Evolutionary conservation across 2,888 invertebrate genomes (phyloP).

Genomic region (Euzophera pinguis): DNA sequence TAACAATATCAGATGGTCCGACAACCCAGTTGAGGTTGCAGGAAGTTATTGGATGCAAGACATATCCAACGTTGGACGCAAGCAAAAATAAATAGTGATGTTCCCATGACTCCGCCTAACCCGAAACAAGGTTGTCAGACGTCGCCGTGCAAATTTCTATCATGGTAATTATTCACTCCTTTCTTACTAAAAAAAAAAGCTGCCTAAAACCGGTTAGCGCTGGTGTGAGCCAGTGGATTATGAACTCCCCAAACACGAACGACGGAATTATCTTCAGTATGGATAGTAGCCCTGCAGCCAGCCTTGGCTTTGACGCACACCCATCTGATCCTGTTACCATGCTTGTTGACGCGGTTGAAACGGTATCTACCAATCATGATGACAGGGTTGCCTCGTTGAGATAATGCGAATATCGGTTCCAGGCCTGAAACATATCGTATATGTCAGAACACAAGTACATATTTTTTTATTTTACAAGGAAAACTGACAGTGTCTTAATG

Average conservation of each 20-base stretch:
- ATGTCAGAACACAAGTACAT: conserved; percentile 31
- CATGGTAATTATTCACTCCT: too few species aligned
- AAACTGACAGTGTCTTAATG: too few species aligned
- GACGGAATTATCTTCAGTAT: conserved; percentile 70
- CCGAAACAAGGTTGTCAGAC: too few species aligned
- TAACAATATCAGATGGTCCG: too few species aligned
- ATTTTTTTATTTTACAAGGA: too few species aligned
- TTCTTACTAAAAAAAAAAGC: not conserved
- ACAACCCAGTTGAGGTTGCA: too few species aligned
- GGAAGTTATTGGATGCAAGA: too few species aligned
- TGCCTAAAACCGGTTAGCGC: conserved; percentile 60
- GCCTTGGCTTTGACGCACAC: conserved; percentile 72
- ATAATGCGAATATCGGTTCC: conserved; percentile 57
- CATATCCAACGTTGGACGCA: too few species aligned
- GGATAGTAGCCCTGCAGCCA: conserved; percentile 67
- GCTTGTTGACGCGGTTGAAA: conserved; percentile 70
- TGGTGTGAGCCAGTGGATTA: conserved; percentile 60
- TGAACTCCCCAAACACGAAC: conserved; percentile 72
- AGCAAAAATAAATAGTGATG: too few species aligned
- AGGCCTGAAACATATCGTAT: conserved; percentile 52
- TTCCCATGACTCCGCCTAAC: too few species aligned
- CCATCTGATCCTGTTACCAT: conserved; percentile 66
- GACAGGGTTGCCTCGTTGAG: conserved; percentile 69
- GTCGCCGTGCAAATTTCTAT: too few species aligned
- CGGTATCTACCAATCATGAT: conserved; percentile 74